Evolutionary conservation across 1,140 invertebrate species (phyloP).

Genomic region (Leptinotarsa lineolata): DNA sequence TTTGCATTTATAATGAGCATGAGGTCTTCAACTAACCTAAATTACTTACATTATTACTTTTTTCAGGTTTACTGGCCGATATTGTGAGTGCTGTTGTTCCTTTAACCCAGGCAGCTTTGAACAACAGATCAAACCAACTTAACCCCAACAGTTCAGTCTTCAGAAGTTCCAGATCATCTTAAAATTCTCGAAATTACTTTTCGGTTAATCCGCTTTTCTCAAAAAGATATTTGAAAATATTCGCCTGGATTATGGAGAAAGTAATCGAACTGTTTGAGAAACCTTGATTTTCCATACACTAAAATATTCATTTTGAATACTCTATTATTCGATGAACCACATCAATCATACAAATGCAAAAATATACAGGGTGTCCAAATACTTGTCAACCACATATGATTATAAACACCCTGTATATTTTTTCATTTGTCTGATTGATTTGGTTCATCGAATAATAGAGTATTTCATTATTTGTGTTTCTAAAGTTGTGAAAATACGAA

Average conservation of each 20-base stretch:
- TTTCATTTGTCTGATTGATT: not conserved
- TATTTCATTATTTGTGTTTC: no score
- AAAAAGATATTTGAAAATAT: no score
- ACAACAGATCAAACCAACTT: constrained; percentile 24
- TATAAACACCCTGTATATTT: not conserved
- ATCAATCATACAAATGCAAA: not conserved
- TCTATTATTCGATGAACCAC: no score
- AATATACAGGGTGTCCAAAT: constrained; percentile 1
- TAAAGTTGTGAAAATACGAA: no score
- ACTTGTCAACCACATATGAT: no score
- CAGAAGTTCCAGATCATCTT: constrained; percentile 22
- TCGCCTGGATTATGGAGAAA: no score
- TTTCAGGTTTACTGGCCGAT: constrained; percentile 10
- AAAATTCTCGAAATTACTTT: not conserved
- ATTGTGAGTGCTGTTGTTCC: not conserved
- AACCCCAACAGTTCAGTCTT: constrained; percentile 24
- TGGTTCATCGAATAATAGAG: not conserved
- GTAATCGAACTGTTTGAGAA: no score
- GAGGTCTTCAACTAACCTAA: no score
- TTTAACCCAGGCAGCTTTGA: not conserved
- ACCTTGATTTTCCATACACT: no score
- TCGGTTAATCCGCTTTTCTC: no score
- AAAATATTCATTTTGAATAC: no score
- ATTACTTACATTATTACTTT: not conserved
- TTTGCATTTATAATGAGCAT: no score